Evolutionary conservation across 2,113 vertebrate species (phyloP).

Genomic region (Ciconia maguari): DNA sequence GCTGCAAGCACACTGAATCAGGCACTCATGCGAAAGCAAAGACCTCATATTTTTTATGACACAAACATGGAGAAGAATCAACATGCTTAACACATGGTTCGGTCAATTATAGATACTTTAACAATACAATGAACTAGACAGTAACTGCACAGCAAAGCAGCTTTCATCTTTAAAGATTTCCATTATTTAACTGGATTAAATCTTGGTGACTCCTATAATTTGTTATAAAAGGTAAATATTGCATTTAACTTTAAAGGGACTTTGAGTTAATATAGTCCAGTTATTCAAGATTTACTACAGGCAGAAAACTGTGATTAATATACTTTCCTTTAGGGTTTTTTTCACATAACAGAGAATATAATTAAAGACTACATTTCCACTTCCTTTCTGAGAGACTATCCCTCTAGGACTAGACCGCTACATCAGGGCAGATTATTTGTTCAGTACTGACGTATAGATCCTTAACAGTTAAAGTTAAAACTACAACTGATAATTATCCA

Average conservation of each 20-base stretch:
- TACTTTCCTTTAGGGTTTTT: background rate
- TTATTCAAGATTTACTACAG: background rate
- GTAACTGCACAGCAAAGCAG: background rate
- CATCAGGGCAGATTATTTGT: background rate
- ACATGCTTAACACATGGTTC: background rate
- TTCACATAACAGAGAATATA: background rate
- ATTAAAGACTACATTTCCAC: background rate
- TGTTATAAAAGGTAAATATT: background rate
- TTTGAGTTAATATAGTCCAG: background rate
- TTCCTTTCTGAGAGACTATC: background rate
- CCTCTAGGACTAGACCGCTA: background rate
- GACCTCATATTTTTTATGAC: background rate
- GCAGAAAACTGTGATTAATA: background rate
- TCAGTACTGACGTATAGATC: background rate
- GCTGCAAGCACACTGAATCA: background rate
- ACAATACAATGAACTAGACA: background rate
- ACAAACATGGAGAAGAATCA: background rate
- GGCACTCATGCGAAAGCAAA: background rate
- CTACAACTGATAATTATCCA: background rate
- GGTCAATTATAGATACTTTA: rapidly evolving
- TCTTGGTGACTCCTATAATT: background rate
- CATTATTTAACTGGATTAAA: background rate
- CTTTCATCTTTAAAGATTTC: background rate
- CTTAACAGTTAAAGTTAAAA: background rate
- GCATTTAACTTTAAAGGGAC: background rate